phyloP scores from a whole-genome alignment of 2,797 vertebrate genomes.

The Merluccius polli region DNA sequence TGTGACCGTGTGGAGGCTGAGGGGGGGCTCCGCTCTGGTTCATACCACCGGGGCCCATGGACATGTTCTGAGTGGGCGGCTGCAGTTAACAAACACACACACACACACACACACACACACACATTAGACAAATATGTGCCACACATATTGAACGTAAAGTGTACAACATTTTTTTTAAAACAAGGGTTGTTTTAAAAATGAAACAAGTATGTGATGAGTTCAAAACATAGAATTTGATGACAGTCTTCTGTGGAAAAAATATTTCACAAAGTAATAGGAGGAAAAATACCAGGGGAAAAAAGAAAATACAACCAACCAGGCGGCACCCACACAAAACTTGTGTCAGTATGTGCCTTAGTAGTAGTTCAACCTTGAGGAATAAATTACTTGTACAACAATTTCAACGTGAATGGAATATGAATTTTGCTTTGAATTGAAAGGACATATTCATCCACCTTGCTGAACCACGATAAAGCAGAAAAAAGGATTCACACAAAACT shows the following conservation, averaged over 20 bases:
- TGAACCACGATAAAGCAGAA: background rate
- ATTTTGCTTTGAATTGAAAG: background rate
- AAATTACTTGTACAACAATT: background rate
- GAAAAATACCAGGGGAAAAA: background rate
- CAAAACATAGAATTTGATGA: background rate
- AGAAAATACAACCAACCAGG: background rate
- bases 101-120: conserved; percentile 27
- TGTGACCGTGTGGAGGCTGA: conserved; percentile 91
- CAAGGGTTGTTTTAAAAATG: background rate
- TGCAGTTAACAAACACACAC: conserved; percentile 61
- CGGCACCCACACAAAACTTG: background rate
- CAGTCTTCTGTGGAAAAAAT: background rate
- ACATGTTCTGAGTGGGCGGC: conserved; percentile 98
- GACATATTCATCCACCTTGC: background rate
- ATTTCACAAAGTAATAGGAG: background rate
- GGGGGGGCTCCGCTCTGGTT: conserved; percentile 89
- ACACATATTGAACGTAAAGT: no score
- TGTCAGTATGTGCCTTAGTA: background rate
- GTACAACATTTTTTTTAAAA: no score
- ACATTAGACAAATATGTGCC: no score
- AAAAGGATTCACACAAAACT: no score
- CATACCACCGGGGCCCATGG: conserved; percentile 96
- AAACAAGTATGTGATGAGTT: background rate
- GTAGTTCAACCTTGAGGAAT: background rate
- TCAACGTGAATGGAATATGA: background rate